Base-by-base conservation (phyloP, 2,888 invertebrate species). In the Strigamia transsilvanica region DNA sequence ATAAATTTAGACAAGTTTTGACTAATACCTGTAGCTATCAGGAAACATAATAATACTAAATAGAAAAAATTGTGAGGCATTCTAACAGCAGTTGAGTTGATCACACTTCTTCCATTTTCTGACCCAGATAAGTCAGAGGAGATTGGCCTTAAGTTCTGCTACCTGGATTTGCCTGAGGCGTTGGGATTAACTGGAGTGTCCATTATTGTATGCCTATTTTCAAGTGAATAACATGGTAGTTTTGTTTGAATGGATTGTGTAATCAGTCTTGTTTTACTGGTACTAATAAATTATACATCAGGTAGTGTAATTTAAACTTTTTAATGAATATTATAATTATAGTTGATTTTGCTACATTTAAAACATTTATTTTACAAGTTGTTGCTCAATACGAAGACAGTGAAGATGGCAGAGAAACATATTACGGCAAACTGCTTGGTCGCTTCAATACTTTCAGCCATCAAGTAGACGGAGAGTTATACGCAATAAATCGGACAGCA, bases 381-480 rank as follows among this genome's bases (percentile, higher is more conserved):
- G 32, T 15, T 32, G 23, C 18, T 18, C 78, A 78, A 32, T 78
- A 41, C 27, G 38, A 78, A 9, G 78, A 78, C 56, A 78, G 61
- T 82, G 84, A 83, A 56, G 84, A 83, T 34, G 84, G 82, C 56
- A 34, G 18, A 18, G 23, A 78, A 7, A 41, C 15, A 56, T 80
- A 80, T 80, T 32, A 27, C 15, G 96, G 96, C 80, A 94, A 93
- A 88, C 92, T 91, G 85, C 89, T 97, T 82, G 96, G 96, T 7
- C 94, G 94, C 88, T 89, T 97, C 77, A 96, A 96, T 88, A 93
- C 96, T 0, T 96, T 96, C 87, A 95, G 96, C 88, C 96, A 97
- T 87, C 95, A 87, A 84, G 95, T 96, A 0, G 92, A 94, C 0
- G 96, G 96, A 6, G 94, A 94, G 85, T 93, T 97, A 82, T 96